A percentile compares a stretch with the other conserved stretches of the same genome.
Conservation (phyloP, 2,797 vertebrate genomes). For the Phoxinus dragarum region DNA sequence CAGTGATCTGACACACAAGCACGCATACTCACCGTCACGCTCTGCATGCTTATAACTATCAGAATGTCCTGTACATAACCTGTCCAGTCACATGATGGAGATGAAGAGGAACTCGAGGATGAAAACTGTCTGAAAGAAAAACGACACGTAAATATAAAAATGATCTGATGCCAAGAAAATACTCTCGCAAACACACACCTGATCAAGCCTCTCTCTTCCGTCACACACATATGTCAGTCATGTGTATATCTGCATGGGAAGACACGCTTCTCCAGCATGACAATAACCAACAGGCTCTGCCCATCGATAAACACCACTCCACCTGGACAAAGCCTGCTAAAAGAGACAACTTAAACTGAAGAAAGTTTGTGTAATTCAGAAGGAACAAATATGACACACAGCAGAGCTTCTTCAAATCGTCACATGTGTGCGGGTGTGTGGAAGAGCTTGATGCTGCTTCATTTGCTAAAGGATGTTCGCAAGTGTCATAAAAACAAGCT, state of each 20-base stretch:
- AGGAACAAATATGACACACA: slow-evolving; percentile 27
- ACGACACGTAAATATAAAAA: not conserved
- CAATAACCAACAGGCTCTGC: slow-evolving; percentile 63
- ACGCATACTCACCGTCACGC: slow-evolving; percentile 15
- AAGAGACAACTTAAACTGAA: not conserved
- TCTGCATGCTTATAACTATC: slow-evolving; percentile 49
- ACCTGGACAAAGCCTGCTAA: slow-evolving; percentile 5
- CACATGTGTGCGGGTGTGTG: slow-evolving; percentile 31
- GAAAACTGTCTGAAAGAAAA: not conserved
- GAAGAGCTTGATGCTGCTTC: slow-evolving; percentile 46
- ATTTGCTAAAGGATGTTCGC: slow-evolving; percentile 18
- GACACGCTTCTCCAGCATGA: slow-evolving; percentile 71
- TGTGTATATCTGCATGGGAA: slow-evolving; percentile 69
- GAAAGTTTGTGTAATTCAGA: slow-evolving; percentile 22
- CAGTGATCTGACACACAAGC: slow-evolving; percentile 73
- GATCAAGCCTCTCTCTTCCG: slow-evolving; percentile 13
- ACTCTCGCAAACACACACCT: slow-evolving; percentile 28
- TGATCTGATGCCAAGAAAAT: slow-evolving; percentile 42
- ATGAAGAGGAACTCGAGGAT: not conserved
- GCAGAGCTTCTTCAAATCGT: slow-evolving; percentile 46
- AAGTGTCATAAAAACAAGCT: slow-evolving; percentile 61
- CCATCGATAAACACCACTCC: slow-evolving; percentile 12
- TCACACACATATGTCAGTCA: slow-evolving; percentile 60
- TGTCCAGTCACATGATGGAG: not conserved
- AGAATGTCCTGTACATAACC: slow-evolving; percentile 39